Conservation (phyloP, 2,888 invertebrate species). For the Dinocampus coccinellae region DNA sequence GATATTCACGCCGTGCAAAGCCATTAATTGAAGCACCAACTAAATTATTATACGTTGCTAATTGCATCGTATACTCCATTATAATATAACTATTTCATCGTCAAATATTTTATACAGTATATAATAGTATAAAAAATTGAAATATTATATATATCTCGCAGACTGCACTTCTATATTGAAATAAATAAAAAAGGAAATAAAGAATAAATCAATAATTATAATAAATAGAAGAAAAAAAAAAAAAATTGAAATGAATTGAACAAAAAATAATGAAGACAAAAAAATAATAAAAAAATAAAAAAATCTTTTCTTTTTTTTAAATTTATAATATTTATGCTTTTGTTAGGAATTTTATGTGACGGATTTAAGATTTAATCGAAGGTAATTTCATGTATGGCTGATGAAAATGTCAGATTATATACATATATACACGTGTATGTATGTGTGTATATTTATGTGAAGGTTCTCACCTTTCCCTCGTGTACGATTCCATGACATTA, state of each 20-base stretch:
- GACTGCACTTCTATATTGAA: too few species aligned
- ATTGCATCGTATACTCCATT: conserved; percentile 55
- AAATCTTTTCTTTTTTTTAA: too few species aligned
- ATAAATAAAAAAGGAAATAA: too few species aligned
- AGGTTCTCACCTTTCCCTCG: not conserved
- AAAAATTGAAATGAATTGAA: too few species aligned
- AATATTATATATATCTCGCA: too few species aligned
- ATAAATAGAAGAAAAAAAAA: too few species aligned
- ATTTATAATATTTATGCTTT: too few species aligned
- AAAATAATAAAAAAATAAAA: too few species aligned
- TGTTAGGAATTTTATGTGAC: not conserved
- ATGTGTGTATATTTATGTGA: not conserved
- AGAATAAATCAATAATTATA: too few species aligned
- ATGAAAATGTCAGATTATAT: not conserved
- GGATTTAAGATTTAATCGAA: not conserved
- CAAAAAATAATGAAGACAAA: too few species aligned
- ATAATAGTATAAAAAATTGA: too few species aligned
- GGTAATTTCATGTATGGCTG: not conserved
- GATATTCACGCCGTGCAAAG: conserved; percentile 34
- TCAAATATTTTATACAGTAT: not conserved
- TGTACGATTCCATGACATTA: not conserved
- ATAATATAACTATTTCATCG: conserved; percentile 30
- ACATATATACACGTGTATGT: not conserved
- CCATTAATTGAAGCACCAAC: conserved; percentile 61
- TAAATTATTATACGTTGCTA: conserved; percentile 65